Base-by-base conservation (phyloP, 2,797 vertebrate species). In the Phylloscopus collybita region DNA sequence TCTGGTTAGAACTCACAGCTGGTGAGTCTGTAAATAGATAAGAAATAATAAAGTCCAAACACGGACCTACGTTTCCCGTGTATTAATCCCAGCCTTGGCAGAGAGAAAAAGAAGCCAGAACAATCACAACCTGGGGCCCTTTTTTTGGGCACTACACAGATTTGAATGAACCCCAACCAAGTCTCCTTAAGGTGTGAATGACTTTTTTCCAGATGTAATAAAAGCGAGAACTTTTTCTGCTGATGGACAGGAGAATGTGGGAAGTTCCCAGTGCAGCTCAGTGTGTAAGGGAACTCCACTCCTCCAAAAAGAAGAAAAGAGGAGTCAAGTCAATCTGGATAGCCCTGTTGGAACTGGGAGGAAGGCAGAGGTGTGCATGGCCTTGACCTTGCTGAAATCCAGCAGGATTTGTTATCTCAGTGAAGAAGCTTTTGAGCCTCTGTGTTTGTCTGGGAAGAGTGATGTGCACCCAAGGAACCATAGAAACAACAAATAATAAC, bases 401-500 rank as follows among this genome's bases (percentile, higher is more conserved):
- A 67, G 21, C 16, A 64, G 88, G 51, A 53, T 87, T 82, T 93
- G 61, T 81, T 88, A 73, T 34, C 74, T 80, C 78, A 76, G 27
- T 62, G 60, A 54, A 64, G 56, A 64, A 90, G 30, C 4, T 6
- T 90, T 65, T 87, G 80, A 93, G 73, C 74, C 42, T 65, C 44
- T 0, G 0, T 69, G 50, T 60, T 92, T 94, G 53, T 82, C 90
- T 95, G 90, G 64, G 61, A 87, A 71, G 80, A 80, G 42, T 27
- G 75, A 90, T 74, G 75, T 5, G 16, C 36, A 34, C 86, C 76
- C 69, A 59, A 85, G 93, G 86, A 95, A 36, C 85, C 50, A 78
- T 45, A 95, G 94, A 94, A 95, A 91, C 88, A 95, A 88, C 93
- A 95, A 87, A 94, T 94, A 95, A 82, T 49, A 95, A 84, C 14